phyloP scores from a whole-genome alignment of 2,113 vertebrate species.

The Clinocottus analis region DNA sequence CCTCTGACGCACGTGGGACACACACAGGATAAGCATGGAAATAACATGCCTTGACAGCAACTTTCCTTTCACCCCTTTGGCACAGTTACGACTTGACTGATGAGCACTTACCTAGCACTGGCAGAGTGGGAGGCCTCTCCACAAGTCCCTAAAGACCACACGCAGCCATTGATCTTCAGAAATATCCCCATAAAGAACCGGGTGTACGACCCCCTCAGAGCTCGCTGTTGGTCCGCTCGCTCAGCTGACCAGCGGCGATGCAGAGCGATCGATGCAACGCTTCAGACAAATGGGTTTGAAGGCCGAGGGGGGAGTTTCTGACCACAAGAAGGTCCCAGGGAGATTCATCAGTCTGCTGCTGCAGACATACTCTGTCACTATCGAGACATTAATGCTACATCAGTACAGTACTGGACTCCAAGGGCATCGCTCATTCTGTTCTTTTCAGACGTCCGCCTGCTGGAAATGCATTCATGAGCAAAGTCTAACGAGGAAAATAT shows the following conservation, averaged over 20 bases:
- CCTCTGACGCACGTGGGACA: neutral
- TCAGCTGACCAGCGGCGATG: neutral
- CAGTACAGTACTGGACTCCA: neutral
- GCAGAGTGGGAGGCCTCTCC: neutral
- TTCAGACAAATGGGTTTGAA: slow-evolving; percentile 17
- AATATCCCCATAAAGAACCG: slow-evolving; percentile 25
- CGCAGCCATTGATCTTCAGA: slow-evolving; percentile 20
- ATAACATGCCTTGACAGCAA: neutral
- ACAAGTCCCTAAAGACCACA: neutral
- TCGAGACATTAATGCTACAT: neutral
- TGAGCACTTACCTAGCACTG: neutral
- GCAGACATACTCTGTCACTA: neutral
- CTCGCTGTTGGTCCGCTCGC: neutral
- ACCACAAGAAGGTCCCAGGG: neutral
- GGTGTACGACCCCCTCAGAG: slow-evolving; percentile 1
- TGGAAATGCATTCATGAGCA: slow-evolving; percentile 27
- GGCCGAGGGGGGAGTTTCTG: neutral
- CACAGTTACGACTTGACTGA: neutral
- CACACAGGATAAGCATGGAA: neutral
- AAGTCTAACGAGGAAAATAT: slow-evolving; percentile 14
- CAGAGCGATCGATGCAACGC: slow-evolving; percentile 12
- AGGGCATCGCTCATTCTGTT: neutral
- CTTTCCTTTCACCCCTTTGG: neutral
- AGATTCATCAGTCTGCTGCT: neutral
- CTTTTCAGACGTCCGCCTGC: neutral